phyloP scores from a whole-genome alignment of 2,888 invertebrate genomes.

The Drosophila anceps region DNA sequence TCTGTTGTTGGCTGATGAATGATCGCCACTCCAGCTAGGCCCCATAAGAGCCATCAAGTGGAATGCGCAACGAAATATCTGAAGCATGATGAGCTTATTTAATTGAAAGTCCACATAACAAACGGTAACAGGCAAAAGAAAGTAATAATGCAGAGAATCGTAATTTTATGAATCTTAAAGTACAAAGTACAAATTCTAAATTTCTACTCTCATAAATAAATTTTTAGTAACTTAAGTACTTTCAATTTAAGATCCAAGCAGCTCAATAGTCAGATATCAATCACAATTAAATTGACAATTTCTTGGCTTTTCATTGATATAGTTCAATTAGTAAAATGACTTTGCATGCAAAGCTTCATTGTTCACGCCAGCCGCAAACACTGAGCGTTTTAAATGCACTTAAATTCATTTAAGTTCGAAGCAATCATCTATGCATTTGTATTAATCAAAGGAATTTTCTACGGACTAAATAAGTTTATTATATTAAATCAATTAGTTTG shows the following conservation, averaged over 20 bases:
- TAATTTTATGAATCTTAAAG: too few species aligned
- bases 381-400: not conserved
- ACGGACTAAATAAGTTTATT: not conserved
- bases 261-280: not conserved
- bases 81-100: too few species aligned
- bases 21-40: not conserved
- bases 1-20: too few species aligned
- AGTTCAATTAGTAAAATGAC: not conserved
- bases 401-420: not conserved
- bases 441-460: not conserved
- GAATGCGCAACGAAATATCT: not conserved
- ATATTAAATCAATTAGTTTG: conserved; percentile 37
- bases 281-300: not conserved
- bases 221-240: too few species aligned
- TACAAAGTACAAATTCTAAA: too few species aligned
- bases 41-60: not conserved
- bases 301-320: not conserved
- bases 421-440: not conserved
- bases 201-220: too few species aligned
- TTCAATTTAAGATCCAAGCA: not conserved
- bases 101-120: not conserved
- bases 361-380: not conserved
- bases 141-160: too few species aligned
- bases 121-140: too few species aligned
- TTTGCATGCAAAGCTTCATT: not conserved